These are phyloP conservation scores for Lethrus apterus DNA, from an alignment of 1,140 invertebrate genomes.

Conservation along the genomic window DNA sequence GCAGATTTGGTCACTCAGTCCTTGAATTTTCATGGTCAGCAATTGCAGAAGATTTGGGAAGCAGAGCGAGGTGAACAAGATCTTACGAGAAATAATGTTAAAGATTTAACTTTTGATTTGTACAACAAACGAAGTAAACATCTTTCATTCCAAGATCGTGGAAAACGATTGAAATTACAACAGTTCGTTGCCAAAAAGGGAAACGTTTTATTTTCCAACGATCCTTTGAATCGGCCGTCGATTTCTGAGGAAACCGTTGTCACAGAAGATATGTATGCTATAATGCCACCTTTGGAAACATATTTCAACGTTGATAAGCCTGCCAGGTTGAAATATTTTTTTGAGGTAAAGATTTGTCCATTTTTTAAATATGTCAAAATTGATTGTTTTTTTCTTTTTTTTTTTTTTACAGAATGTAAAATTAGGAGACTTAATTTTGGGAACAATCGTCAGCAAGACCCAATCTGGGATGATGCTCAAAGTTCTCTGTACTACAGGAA, in stretches of 20 bases:
- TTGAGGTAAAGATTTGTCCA: constrained; percentile 53
- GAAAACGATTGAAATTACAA: constrained; percentile 72
- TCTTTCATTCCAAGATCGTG: constrained; percentile 70
- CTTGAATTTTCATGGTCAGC: constrained; percentile 77
- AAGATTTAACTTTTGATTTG: constrained; percentile 61
- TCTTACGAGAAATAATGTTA: constrained; percentile 57
- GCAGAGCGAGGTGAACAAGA: constrained; percentile 68
- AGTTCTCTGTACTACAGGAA: constrained; percentile 64
- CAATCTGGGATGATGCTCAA: constrained; percentile 70
- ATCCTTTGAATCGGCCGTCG: constrained; percentile 19
- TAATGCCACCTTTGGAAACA: constrained; percentile 78
- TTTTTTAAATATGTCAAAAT: no score
- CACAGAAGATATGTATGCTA: constrained; percentile 64
- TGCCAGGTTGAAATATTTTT: constrained; percentile 66
- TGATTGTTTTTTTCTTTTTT: constrained; percentile 9
- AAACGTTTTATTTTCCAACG: constrained; percentile 52
- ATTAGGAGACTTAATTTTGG: constrained; percentile 76
- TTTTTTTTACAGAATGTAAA: constrained; percentile 57
- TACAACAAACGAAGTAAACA: constrained; percentile 70
- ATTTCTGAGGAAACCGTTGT: constrained; percentile 42
- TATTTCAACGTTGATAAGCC: constrained; percentile 68
- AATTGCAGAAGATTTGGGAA: constrained; percentile 79
- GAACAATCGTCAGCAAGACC: constrained; percentile 64
- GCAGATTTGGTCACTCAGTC: constrained; percentile 60
- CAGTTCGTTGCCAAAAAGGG: constrained; percentile 78